Evolutionary conservation across 2,888 invertebrate species (phyloP).

Genomic region (Clivina fossor): DNA sequence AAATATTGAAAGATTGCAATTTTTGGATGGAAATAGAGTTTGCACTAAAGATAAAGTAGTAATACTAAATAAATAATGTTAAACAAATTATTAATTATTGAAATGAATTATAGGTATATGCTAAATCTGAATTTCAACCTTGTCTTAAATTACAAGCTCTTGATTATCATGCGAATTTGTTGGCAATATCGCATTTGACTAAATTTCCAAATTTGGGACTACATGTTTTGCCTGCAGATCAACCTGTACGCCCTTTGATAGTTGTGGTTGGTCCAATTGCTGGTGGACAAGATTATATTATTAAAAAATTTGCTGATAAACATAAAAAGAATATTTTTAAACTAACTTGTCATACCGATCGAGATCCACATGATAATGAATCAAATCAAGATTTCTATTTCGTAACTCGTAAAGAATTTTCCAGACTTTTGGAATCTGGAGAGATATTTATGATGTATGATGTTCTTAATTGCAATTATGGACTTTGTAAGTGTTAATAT

Average conservation of each 20-base stretch:
- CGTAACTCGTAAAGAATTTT: constrained; percentile 48
- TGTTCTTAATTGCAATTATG: constrained; percentile 51
- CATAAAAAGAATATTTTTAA: constrained; percentile 34
- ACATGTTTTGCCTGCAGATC: constrained; percentile 49
- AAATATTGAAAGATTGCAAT: constrained; percentile 47
- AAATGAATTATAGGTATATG: constrained; percentile 43
- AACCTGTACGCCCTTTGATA: constrained; percentile 49
- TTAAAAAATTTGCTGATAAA: constrained; percentile 42
- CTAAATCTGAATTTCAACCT: constrained; percentile 45
- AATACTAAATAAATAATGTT: constrained; percentile 6
- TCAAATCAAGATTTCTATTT: constrained; percentile 48
- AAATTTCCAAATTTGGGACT: constrained; percentile 36
- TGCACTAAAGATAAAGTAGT: constrained; percentile 36
- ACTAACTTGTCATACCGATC: constrained; percentile 50
- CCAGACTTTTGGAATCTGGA: constrained; percentile 50
- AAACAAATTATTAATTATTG: constrained; percentile 3
- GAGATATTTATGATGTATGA: constrained; percentile 52
- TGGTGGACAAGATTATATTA: constrained; percentile 47
- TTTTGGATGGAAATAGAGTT: constrained; percentile 50
- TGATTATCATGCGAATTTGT: constrained; percentile 46
- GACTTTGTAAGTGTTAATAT: constrained; percentile 49
- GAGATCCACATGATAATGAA: constrained; percentile 44
- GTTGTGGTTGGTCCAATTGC: constrained; percentile 53
- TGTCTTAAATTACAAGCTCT: constrained; percentile 45
- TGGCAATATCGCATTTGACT: constrained; percentile 48